These are phyloP conservation scores for Melanchra persicariae DNA, from an alignment of 2,888 invertebrate species.

Conservation along the genomic window DNA sequence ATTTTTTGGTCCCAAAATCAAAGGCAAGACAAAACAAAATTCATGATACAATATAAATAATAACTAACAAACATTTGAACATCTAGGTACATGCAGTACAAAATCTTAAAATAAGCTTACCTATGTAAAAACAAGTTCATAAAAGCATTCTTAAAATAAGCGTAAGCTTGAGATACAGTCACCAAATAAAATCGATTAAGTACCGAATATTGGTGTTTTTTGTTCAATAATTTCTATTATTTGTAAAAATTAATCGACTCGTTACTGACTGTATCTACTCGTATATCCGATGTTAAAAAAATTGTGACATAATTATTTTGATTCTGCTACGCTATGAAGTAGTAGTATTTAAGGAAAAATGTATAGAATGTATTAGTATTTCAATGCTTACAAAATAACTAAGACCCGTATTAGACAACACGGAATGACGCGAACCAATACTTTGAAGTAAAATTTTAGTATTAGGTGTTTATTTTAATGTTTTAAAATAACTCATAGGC, in stretches of 20 bases:
- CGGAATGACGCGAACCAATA: not conserved
- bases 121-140: conserved; percentile 10
- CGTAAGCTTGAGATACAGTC: conserved; percentile 6
- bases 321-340: conserved; percentile 6
- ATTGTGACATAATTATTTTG: conserved; percentile 22
- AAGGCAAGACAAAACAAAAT: conserved; percentile 34
- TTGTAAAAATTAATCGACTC: not conserved
- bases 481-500: not conserved
- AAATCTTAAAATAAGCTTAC: conserved; percentile 22
- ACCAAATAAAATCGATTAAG: conserved; percentile 18
- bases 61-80: not conserved
- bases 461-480: too few relatives aligned
- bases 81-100: conserved; percentile 5
- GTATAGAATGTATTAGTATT: conserved; percentile 7
- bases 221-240: not conserved
- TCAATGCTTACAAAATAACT: conserved; percentile 30
- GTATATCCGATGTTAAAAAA: not conserved
- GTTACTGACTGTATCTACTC: conserved; percentile 8
- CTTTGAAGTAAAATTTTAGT: conserved; percentile 6
- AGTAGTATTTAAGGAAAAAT: not conserved
- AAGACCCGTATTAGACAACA: conserved; percentile 34
- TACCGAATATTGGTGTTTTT: not conserved
- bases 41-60: conserved; percentile 4
- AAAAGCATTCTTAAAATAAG: conserved; percentile 12
- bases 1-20: conserved; percentile 53